phyloP scores from a whole-genome alignment of 2,113 vertebrate genomes.

The Leptosomus discolor region DNA sequence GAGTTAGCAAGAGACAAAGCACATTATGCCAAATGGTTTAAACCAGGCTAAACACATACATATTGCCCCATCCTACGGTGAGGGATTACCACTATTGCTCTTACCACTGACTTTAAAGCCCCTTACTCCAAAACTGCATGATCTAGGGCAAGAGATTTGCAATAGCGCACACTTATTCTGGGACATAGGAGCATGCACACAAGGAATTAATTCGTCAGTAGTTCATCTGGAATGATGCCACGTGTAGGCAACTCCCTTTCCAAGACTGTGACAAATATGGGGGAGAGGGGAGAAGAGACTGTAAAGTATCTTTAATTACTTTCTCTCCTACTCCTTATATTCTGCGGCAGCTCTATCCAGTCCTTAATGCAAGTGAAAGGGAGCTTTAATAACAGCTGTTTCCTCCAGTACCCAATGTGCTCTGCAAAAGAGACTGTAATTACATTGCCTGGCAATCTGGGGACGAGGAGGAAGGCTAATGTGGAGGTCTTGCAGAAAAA shows the following conservation, averaged over 20 bases:
- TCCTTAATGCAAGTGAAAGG: neutral
- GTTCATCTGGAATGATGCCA: neutral
- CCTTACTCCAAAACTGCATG: neutral
- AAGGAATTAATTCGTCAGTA: constrained; percentile 23
- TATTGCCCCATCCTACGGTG: neutral
- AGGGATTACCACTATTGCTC: neutral
- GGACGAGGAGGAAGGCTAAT: neutral
- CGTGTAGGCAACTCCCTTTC: neutral
- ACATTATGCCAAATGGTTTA: neutral
- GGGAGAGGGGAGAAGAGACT: neutral
- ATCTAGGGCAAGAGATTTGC: neutral
- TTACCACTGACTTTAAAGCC: neutral
- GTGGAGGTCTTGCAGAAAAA: neutral
- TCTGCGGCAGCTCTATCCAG: neutral
- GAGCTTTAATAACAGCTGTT: neutral
- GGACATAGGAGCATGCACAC: neutral
- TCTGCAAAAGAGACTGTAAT: neutral
- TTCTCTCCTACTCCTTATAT: neutral
- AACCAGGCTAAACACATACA: neutral
- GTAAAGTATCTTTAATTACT: neutral
- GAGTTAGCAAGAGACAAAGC: neutral
- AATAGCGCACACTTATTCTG: neutral
- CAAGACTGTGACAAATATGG: neutral
- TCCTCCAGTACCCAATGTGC: neutral
- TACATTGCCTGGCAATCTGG: neutral